Base-by-base conservation (phyloP, 2,113 vertebrate species). In the Oncorhynchus nerka region DNA sequence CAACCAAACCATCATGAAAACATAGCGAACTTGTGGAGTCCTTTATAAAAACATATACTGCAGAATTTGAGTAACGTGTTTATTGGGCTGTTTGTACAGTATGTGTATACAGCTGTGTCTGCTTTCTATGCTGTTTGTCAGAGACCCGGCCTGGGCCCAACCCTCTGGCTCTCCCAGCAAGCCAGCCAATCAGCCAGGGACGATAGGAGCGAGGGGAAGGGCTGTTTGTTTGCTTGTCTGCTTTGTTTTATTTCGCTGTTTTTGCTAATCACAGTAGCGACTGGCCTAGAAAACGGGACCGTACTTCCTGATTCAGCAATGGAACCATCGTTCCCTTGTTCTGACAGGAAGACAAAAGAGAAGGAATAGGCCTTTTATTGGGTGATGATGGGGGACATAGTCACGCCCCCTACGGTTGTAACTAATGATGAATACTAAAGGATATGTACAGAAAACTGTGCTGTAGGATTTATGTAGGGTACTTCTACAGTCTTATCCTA, bases 231-330 rank as follows among this genome's bases (percentile, higher is more conserved):
- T 84, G 83, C 78, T 48, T 76, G 77, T 68, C 79, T 86, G 82
- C 84, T 87, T 89, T 88, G 89, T 90, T 89, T 88, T 82, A 76
- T 87, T 84, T 81, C 73, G 64, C 71, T 26, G 0, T 75, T 86
- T 91, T 88, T 92, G 92, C 89, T 90, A 84, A 91, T 89, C 82
- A 82, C 85, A 88, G 84, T 83, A 78, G 83, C 51, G 81, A 89
- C 79, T 90, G 89, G 81, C 79, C 89, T 89, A 88, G 89, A 92
- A 89, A 86, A 71, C 75, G 62, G 68, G 75, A 55, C 81, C 80
- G 81, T 83, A 49, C 28, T 55, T 71, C 79, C 86, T 89, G 84
- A 91, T 85, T 91, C 88, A 87, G 90, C 84, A 65, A 79, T 89
- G 82, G 83, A 85, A 78, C 75, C 75, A 5, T 83, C 71, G 62